Evolutionary conservation across 23 tunicate species (phyloP).

Genomic region (Corella eumyota): DNA sequence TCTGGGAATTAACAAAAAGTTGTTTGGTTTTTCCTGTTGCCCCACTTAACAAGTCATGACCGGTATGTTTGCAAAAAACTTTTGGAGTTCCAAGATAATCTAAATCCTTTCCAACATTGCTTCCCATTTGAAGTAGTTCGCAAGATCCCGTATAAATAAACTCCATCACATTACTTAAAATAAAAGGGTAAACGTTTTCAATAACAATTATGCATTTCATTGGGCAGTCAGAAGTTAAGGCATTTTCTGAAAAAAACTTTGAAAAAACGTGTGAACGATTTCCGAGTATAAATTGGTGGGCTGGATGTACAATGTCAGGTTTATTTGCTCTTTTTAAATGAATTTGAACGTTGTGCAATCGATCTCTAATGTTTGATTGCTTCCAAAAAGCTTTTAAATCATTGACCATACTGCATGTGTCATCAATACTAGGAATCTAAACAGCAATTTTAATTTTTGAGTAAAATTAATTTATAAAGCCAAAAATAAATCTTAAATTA

Average conservation of each 20-base stretch:
- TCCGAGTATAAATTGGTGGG: constrained; percentile 31
- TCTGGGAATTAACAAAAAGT: no score
- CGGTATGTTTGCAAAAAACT: constrained; percentile 17
- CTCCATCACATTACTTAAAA: constrained; percentile 19
- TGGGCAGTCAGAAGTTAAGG: neutral
- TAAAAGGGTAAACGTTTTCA: constrained; percentile 42
- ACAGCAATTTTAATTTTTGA: no score
- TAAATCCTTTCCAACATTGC: neutral
- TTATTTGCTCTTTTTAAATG: constrained; percentile 6
- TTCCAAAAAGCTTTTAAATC: constrained; percentile 6
- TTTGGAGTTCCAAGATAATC: constrained; percentile 2
- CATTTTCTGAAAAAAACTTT: neutral
- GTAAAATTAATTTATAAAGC: neutral
- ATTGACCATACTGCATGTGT: neutral
- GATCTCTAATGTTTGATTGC: constrained; percentile 7
- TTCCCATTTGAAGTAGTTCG: constrained; percentile 4
- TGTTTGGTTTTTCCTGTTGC: neutral
- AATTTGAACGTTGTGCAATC: constrained; percentile 31
- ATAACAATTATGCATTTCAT: constrained; percentile 10
- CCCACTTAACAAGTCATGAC: no score
- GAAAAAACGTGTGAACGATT: constrained; percentile 11
- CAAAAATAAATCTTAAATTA: no score
- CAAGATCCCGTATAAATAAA: constrained; percentile 55
- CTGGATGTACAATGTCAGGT: constrained; percentile 18
- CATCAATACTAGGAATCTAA: constrained; percentile 29